Conservation (phyloP, 2,888 invertebrate genomes). For the Volucella zonaria region DNA sequence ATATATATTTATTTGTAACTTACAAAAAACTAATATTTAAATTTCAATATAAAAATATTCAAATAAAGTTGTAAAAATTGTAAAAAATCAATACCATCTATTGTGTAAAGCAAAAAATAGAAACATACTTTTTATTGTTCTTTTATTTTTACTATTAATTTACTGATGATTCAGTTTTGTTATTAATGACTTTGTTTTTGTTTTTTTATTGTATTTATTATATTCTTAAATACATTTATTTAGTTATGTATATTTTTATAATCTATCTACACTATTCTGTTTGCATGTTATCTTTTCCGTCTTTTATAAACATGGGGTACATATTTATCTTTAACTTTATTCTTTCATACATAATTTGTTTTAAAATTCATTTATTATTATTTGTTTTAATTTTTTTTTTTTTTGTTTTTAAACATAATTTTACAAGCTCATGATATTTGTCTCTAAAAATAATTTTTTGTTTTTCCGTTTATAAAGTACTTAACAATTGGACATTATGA, state of each 20-base stretch:
- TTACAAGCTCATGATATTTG: slow-evolving; percentile 69
- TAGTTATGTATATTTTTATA: slow-evolving; percentile 67
- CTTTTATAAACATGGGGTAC: slow-evolving; percentile 12
- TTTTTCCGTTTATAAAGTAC: slow-evolving; percentile 40
- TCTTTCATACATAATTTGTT: slow-evolving; percentile 32
- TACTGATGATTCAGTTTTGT: not conserved
- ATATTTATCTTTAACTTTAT: slow-evolving; percentile 9
- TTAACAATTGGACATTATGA: slow-evolving; percentile 65
- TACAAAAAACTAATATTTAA: slow-evolving; percentile 2
- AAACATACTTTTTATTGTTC: slow-evolving; percentile 18
- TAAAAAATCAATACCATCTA: slow-evolving; percentile 11
- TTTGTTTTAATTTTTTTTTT: not conserved
- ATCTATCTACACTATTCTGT: slow-evolving; percentile 63
- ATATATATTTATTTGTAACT: not conserved
- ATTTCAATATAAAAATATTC: slow-evolving; percentile 39
- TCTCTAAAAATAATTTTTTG: slow-evolving; percentile 45
- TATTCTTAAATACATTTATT: slow-evolving; percentile 14
- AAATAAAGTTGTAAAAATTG: slow-evolving; percentile 18
- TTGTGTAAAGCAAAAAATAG: slow-evolving; percentile 43
- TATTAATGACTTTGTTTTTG: slow-evolving; percentile 11
- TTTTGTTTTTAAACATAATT: slow-evolving; percentile 49
- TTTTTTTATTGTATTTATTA: not conserved
- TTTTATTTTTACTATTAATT: slow-evolving; percentile 7
- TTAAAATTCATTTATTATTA: slow-evolving; percentile 20
- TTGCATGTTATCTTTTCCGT: slow-evolving; percentile 14